Percentiles rank a stretch among this genome's conserved stretches.
phyloP scores from a whole-genome alignment of 2,797 vertebrate genomes.

The Xenops minutus region DNA sequence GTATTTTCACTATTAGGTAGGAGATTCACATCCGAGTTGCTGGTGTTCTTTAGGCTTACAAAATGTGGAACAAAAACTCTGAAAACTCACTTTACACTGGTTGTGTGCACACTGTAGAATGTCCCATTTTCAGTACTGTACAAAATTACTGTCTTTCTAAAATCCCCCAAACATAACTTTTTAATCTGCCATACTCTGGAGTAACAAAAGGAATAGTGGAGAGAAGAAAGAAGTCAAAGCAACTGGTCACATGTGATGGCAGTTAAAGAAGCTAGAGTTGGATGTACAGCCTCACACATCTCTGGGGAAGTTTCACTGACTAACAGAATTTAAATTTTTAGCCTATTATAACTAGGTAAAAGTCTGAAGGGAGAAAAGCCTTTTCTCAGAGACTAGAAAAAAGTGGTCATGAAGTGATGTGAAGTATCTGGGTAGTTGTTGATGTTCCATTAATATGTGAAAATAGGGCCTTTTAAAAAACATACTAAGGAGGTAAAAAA shows the following conservation, averaged over 20 bases:
- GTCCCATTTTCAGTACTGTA: background rate
- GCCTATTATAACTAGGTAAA: background rate
- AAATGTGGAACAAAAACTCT: background rate
- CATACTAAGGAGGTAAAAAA: background rate
- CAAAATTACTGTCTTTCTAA: background rate
- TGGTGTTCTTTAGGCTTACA: constrained; percentile 4
- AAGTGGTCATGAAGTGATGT: background rate
- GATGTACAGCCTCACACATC: background rate
- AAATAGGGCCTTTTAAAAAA: background rate
- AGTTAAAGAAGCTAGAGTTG: background rate
- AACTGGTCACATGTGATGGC: background rate
- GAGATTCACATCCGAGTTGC: background rate
- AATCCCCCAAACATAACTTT: background rate
- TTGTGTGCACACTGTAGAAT: background rate
- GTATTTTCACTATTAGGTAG: background rate
- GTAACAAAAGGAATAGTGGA: background rate
- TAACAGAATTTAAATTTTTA: constrained; percentile 22
- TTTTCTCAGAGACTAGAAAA: background rate
- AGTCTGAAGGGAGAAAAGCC: background rate
- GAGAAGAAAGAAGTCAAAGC: background rate
- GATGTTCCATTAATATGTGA: background rate
- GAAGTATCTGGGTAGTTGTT: background rate
- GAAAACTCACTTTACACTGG: background rate
- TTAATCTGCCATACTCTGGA: background rate
- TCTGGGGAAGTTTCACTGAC: background rate